phyloP scores from a whole-genome alignment of 1,140 invertebrate species.

The Choristoneura fumiferana region DNA sequence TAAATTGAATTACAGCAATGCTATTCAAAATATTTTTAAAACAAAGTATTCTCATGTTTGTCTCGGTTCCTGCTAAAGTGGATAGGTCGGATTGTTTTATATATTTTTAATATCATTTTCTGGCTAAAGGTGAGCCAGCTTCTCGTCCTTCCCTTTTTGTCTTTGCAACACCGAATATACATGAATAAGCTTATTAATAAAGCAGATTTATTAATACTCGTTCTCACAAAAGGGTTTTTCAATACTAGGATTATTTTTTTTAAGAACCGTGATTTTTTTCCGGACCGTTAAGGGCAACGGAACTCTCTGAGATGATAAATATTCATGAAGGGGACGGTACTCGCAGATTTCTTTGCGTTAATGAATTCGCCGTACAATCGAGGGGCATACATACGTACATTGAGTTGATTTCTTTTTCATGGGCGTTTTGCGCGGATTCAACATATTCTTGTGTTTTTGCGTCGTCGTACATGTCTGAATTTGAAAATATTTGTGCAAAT shows the following conservation, averaged over 20 bases:
- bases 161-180: slow-evolving; percentile 3
- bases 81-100: no score
- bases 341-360: slow-evolving; percentile 7
- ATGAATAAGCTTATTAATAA: slow-evolving; percentile 17
- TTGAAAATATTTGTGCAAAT: neutral
- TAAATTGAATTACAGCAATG: no score
- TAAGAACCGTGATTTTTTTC: slow-evolving; percentile 14
- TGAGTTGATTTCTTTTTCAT: slow-evolving; percentile 11
- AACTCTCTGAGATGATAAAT: slow-evolving; percentile 7
- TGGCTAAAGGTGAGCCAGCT: no score
- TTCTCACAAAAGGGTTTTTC: slow-evolving; percentile 2
- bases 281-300: neutral
- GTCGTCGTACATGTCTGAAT: neutral
- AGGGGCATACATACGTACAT: slow-evolving; percentile 11
- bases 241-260: slow-evolving; percentile 11
- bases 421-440: neutral
- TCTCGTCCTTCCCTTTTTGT: neutral
- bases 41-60: no score
- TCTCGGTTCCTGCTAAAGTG: no score
- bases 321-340: slow-evolving; percentile 6
- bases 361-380: slow-evolving; percentile 15
- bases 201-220: neutral
- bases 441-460: slow-evolving; percentile 10
- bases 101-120: no score
- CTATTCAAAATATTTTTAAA: no score